A percentile compares a stretch with the other conserved stretches of the same genome.
Evolutionary conservation across 2,797 vertebrate species (phyloP).

Genomic region (Mastacembelus armatus): DNA sequence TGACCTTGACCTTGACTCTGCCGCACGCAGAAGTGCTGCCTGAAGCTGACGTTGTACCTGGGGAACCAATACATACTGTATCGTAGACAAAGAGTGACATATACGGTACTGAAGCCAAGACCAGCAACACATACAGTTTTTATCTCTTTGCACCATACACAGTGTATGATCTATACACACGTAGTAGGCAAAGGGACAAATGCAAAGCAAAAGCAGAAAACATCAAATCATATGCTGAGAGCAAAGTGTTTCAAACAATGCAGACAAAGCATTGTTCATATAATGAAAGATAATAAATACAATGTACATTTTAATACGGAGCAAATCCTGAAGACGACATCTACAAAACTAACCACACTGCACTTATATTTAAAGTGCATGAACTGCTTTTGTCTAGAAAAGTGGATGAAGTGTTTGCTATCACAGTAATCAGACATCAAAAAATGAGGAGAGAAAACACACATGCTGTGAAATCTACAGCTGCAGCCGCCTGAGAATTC

Average conservation of each 20-base stretch:
- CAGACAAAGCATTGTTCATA: conserved; percentile 57
- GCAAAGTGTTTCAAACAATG: conserved; percentile 55
- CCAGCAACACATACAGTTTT: conserved; percentile 62
- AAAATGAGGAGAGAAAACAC: conserved; percentile 16
- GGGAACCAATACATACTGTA: conserved; percentile 80
- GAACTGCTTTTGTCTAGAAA: conserved; percentile 5
- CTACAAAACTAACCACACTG: background rate
- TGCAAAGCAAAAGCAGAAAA: conserved; percentile 65
- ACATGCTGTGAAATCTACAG: conserved; percentile 45
- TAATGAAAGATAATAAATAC: conserved; percentile 33
- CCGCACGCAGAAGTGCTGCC: conserved; percentile 89
- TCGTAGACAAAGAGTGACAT: conserved; percentile 78
- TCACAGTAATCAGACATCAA: background rate
- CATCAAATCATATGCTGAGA: conserved; percentile 30
- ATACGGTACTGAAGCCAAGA: conserved; percentile 70
- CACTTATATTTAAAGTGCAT: background rate
- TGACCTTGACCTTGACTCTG: conserved; percentile 85
- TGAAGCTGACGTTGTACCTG: conserved; percentile 98
- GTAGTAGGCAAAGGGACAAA: conserved; percentile 63
- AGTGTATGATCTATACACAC: conserved; percentile 7
- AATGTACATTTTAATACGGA: conserved; percentile 13
- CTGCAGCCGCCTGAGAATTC: conserved; percentile 38
- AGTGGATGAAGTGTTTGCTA: conserved; percentile 1
- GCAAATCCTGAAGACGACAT: no score
- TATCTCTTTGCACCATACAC: conserved; percentile 55